These are phyloP conservation scores for Pterois miles DNA, from an alignment of 2,797 vertebrate genomes.

Conservation along the genomic window DNA sequence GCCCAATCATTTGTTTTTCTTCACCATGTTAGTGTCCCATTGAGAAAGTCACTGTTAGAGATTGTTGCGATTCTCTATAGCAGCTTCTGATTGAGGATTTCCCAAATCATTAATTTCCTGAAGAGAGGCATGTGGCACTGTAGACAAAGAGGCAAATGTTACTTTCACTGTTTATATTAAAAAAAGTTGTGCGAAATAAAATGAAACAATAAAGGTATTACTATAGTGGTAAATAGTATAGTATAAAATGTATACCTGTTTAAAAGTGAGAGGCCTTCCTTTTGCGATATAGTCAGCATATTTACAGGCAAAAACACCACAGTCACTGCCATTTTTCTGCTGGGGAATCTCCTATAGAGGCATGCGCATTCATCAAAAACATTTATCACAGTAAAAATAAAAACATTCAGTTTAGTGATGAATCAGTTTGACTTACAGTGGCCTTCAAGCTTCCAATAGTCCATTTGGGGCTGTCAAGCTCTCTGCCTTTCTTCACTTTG, in stretches of 20 bases:
- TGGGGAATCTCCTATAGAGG: conserved; percentile 91
- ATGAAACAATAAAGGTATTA: neutral
- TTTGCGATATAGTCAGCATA: conserved; percentile 91
- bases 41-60: conserved; percentile 7
- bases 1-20: conserved; percentile 45
- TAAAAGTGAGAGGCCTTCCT: conserved; percentile 89
- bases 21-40: conserved; percentile 11
- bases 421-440: conserved; percentile 74
- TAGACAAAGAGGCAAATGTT: conserved; percentile 38
- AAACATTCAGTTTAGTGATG: neutral
- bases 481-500: conserved; percentile 86
- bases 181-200: neutral
- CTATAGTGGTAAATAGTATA: neutral
- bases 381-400: neutral
- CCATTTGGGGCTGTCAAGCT: conserved; percentile 87
- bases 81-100: conserved; percentile 93
- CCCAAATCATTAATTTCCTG: conserved; percentile 95
- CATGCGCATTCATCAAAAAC: neutral
- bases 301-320: conserved; percentile 95
- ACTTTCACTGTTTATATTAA: neutral
- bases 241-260: conserved; percentile 84
- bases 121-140: conserved; percentile 95
- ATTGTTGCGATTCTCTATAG: conserved; percentile 72
- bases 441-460: conserved; percentile 84
- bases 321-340: conserved; percentile 92